Base-by-base conservation (phyloP, 1,140 invertebrate species). In the Drosophila obscura region DNA sequence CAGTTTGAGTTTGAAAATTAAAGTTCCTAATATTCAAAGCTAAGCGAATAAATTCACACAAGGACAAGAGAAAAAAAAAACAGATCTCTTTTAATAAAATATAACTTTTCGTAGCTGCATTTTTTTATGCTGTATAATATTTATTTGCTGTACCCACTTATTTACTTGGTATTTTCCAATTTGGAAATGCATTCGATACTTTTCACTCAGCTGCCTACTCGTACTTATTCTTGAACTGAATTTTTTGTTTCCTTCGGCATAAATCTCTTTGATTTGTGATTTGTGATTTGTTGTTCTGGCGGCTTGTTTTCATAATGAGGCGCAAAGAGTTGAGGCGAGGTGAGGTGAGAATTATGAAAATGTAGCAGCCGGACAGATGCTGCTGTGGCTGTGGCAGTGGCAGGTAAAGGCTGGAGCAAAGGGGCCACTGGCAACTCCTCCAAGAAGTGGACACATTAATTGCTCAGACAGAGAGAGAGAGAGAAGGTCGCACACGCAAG, bases 271-370 rank as follows among this genome's bases (percentile, higher is more conserved):
- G 82, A 87, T 87, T 76, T 82, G 65, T 81, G 58, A 55, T 62
- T 72, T 41, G 16, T 51, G 22, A 28, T 49, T 15, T 39, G n/a
- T n/a, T 22, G 16, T 35, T 22, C 55, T 39, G 11, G 35, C 3
- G 31, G 50, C 73, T 77, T 69, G 81, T 85, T 81, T 64, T 53
- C 58, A 49, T 87, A 85, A 85, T 81, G 74, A 85, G 82, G 60
- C 52, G 51, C 58, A 39, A 60, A 75, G 55, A 55, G 64, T 15
- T 53, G 53, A 64, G 64, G 41, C 15, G 5, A 8, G 15, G 2
- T 8, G 39, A 53, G 67, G 50, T 71, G 67, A 71, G 67, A 71
- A 65, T 62, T 73, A 78, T 66, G 57, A 61, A 68, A 50, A 71
- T 50, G 65, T 53, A 43, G 46, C 41, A 2, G 48, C 11, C 1